Conservation (phyloP, 1,140 invertebrate species). For the Chionoecetes opilio region DNA sequence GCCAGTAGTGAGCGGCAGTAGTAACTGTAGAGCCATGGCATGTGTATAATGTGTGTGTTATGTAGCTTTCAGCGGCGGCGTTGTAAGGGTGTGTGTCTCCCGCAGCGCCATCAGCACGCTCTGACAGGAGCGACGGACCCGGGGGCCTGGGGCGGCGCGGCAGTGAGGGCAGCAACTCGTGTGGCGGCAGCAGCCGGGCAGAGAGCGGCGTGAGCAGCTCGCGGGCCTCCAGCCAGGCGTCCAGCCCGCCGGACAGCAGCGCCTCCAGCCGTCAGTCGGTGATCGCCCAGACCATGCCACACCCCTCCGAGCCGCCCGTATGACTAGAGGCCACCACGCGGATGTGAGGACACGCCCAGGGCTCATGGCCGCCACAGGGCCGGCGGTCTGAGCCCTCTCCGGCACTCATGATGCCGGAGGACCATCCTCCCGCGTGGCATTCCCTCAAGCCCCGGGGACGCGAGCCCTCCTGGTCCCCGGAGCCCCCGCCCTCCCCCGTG, state of each 20-base stretch:
- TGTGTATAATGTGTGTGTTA: too few relatives aligned
- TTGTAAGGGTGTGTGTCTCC: not conserved
- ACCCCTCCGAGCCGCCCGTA: constrained; percentile 80
- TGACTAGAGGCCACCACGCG: constrained; percentile 81
- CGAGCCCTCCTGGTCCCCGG: constrained; percentile 81
- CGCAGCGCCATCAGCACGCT: constrained; percentile 79
- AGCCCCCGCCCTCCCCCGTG: constrained; percentile 79
- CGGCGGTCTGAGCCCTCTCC: constrained; percentile 80
- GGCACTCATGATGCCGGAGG: constrained; percentile 76
- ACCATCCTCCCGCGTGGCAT: constrained; percentile 78
- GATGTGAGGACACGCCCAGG: constrained; percentile 81
- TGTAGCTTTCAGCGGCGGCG: too few relatives aligned
- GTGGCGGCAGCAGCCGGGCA: constrained; percentile 80
- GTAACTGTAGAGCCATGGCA: not conserved
- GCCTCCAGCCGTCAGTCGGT: constrained; percentile 79
- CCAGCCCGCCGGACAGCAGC: constrained; percentile 75
- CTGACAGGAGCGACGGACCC: constrained; percentile 79
- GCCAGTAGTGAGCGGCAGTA: not conserved
- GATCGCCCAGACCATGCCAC: constrained; percentile 80
- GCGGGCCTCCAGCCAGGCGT: constrained; percentile 79
- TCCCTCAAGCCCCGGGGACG: constrained; percentile 69
- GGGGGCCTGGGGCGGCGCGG: constrained; percentile 77
- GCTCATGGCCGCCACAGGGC: constrained; percentile 80
- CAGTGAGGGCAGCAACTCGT: constrained; percentile 80
- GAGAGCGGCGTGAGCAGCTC: constrained; percentile 81